Percentiles rank a stretch among this genome's conserved stretches.
phyloP scores from a whole-genome alignment of 2,888 invertebrate genomes.

The Sinelater perroti region DNA sequence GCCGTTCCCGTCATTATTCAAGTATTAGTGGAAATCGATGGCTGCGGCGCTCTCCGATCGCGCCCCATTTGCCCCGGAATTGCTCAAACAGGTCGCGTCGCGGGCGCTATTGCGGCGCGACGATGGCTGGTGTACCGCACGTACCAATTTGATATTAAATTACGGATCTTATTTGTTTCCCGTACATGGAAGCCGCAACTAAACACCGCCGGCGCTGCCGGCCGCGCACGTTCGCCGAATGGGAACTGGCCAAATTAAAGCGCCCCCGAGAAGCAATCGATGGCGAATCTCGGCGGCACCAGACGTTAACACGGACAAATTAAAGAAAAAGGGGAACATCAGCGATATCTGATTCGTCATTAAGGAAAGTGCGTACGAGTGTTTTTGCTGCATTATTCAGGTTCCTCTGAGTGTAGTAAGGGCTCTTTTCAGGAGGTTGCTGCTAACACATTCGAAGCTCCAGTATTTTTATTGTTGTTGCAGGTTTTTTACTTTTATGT shows the following conservation, averaged over 20 bases:
- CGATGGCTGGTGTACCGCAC: slow-evolving; percentile 31
- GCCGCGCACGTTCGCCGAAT: slow-evolving; percentile 20
- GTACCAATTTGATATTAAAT: slow-evolving; percentile 36
- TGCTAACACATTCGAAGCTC: too few species aligned
- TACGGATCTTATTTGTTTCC: slow-evolving; percentile 34
- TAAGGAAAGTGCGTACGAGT: too few species aligned
- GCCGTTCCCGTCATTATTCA: slow-evolving; percentile 35
- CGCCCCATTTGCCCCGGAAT: slow-evolving; percentile 19
- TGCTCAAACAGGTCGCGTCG: slow-evolving; percentile 28
- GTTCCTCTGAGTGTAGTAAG: too few species aligned
- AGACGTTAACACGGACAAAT: background rate
- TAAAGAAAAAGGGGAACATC: background rate
- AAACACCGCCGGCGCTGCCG: slow-evolving; percentile 20
- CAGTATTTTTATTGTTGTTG: too few species aligned
- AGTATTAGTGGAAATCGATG: slow-evolving; percentile 36
- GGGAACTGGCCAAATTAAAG: slow-evolving; percentile 29
- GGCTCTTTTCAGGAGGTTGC: too few species aligned
- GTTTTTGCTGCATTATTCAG: too few species aligned
- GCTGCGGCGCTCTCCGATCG: slow-evolving; percentile 12
- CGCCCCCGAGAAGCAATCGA: slow-evolving; percentile 22
- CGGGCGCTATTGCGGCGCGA: slow-evolving; percentile 23
- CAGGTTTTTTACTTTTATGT: too few species aligned
- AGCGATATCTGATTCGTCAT: too few species aligned
- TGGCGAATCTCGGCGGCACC: slow-evolving; percentile 11
- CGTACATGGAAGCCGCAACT: slow-evolving; percentile 30